Evolutionary conservation across 2,888 invertebrate genomes (phyloP).

Genomic region (Doris montereyensis): DNA sequence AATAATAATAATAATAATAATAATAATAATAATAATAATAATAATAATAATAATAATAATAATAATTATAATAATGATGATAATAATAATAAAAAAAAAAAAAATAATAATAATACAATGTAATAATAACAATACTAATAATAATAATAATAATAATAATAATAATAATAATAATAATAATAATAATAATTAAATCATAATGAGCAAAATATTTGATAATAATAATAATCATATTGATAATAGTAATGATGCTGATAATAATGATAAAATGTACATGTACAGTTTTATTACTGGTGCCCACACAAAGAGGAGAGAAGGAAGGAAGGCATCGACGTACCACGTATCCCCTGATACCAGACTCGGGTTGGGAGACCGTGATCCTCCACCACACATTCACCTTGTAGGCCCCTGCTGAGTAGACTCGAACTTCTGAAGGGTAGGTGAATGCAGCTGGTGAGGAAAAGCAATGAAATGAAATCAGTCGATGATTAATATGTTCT

Average conservation of each 20-base stretch:
- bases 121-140: neutral
- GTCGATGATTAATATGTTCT: too few relatives aligned
- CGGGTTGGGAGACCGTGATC: slow-evolving; percentile 42
- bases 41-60: too few relatives aligned
- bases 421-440: slow-evolving; percentile 49
- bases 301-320: neutral
- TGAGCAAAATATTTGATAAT: too few relatives aligned
- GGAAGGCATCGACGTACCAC: slow-evolving; percentile 36
- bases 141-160: neutral
- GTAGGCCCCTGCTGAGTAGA: slow-evolving; percentile 43
- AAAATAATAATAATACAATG: neutral
- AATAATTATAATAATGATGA: too few relatives aligned
- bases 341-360: slow-evolving; percentile 43
- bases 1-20: too few relatives aligned
- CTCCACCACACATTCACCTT: slow-evolving; percentile 48
- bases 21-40: too few relatives aligned
- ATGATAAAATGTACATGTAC: too few relatives aligned
- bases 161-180: neutral
- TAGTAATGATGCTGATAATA: too few relatives aligned
- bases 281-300: too few relatives aligned
- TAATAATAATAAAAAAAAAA: neutral
- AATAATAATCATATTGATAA: too few relatives aligned
- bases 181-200: neutral
- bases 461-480: too few relatives aligned
- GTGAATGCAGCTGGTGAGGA: slow-evolving; percentile 39